These are phyloP conservation scores for Heliconius ismenius DNA, from an alignment of 2,888 invertebrate species.

Conservation along the genomic window DNA sequence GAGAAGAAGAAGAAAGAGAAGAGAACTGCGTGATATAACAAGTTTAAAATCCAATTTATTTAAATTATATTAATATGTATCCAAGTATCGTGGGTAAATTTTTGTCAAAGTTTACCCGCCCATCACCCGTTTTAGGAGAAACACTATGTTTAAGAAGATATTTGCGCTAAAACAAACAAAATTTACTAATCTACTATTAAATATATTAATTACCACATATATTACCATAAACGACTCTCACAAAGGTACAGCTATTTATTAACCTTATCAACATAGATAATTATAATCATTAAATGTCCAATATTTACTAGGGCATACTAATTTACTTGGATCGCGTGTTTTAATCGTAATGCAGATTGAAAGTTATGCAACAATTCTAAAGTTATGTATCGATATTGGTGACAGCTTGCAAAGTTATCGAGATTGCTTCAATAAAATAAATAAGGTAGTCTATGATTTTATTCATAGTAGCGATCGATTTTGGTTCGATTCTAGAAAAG, in stretches of 20 bases:
- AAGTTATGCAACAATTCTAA: background rate
- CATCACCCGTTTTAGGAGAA: too few relatives aligned
- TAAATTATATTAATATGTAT: too few relatives aligned
- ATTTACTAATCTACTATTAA: background rate
- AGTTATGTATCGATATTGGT: slow-evolving; percentile 10
- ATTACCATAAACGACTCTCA: background rate
- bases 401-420: slow-evolving; percentile 13
- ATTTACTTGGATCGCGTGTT: slow-evolving; percentile 18
- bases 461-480: background rate
- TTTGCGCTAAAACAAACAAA: background rate
- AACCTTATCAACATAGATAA: slow-evolving; percentile 17
- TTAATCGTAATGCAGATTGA: slow-evolving; percentile 20
- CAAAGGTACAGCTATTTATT: slow-evolving; percentile 9
- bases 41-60: too few relatives aligned
- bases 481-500: background rate
- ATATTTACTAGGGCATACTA: slow-evolving; percentile 11
- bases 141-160: background rate
- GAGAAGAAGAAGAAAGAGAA: too few relatives aligned
- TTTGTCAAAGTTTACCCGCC: too few relatives aligned
- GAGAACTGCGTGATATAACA: too few relatives aligned
- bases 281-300: slow-evolving; percentile 13
- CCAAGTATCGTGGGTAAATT: too few relatives aligned
- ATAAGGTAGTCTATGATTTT: background rate
- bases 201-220: background rate
- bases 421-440: slow-evolving; percentile 18